Evolutionary conservation across 2,888 invertebrate genomes (phyloP).

Genomic region (Cheilosia scutellata): DNA sequence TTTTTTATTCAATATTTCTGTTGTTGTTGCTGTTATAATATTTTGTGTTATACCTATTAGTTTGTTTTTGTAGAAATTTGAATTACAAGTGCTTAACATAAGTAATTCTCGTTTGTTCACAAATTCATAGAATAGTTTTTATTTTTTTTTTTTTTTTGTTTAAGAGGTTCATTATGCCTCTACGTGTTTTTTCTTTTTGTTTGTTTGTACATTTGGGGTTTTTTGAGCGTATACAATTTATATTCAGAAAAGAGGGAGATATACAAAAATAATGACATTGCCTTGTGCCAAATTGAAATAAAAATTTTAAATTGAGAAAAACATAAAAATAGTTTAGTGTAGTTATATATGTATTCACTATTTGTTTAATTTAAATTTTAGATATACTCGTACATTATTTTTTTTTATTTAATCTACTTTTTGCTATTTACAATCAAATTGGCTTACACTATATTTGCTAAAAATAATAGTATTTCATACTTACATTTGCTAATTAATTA

Average conservation of each 20-base stretch:
- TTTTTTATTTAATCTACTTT: conserved; percentile 38
- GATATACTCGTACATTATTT: not conserved
- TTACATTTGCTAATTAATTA: conserved; percentile 46
- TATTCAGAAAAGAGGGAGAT: conserved; percentile 9
- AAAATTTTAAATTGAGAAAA: not conserved
- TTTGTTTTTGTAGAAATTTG: conserved; percentile 52
- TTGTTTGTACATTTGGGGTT: conserved; percentile 74
- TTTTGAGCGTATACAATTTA: conserved; percentile 76
- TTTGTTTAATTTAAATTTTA: not conserved
- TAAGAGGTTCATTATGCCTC: conserved; percentile 43
- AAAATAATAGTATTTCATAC: conserved; percentile 33
- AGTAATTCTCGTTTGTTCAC: conserved; percentile 20
- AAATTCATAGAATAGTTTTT: conserved; percentile 42
- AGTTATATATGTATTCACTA: conserved; percentile 27
- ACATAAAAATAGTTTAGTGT: conserved; percentile 27
- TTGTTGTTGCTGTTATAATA: conserved; percentile 29
- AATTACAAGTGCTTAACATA: conserved; percentile 38
- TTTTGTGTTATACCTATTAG: conserved; percentile 14
- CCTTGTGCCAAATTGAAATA: conserved; percentile 33
- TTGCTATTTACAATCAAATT: conserved; percentile 39
- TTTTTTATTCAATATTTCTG: conserved; percentile 8
- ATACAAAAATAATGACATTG: conserved; percentile 20
- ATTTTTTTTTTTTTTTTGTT: conserved; percentile 5
- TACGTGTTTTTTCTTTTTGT: conserved; percentile 32
- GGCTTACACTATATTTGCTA: conserved; percentile 63